Base-by-base conservation (phyloP, 53 echinoderm and acorn worm genomes). In the Actinopyga echinites region DNA sequence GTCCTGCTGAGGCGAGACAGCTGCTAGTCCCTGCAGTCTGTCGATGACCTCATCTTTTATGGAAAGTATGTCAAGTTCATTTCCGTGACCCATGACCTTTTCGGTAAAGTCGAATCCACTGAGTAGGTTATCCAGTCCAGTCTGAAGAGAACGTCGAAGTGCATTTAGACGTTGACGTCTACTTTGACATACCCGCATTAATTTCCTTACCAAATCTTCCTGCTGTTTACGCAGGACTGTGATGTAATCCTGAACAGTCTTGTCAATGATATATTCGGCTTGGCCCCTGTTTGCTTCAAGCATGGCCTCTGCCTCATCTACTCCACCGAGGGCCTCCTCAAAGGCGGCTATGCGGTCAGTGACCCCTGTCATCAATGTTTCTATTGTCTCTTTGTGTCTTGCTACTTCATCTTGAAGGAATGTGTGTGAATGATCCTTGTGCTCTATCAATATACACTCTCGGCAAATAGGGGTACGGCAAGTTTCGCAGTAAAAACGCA, bases 11-110 rank as follows among this genome's bases (percentile, higher is more conserved):
- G 99, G 99, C 6, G 99, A 99, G 20, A 99, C 87, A 24, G 77
- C 86, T 43, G 94, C 88, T 23, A 99, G 66, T 12, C 99, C 99
- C 63, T 94, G 92, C n/a, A 99, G 78, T 45, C 99, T 79, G 61
- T 99, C 99, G 23, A 99, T 93, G 7, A 99, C 92, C 84, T 99
- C 92, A 65, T 99, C 99, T 78, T 99, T 99, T 74, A 99, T 99
- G n/a, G 94, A 99, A 43, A 99, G 79, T 53, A 99, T 99, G 69
- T 99, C 94, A 22, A 94, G 66, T 80, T 99, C 94, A 23, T 92
- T 90, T n/a, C 99, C 99, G 57, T 99, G 99, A 3, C 93, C 93
- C 42, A 99, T 87, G 22, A 92, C 99, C 63, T 94, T 99, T 83
- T 94, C 94, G 26, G 99, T 99, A 85, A 99, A 99, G 56, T 99